Evolutionary conservation across 2,113 vertebrate genomes (phyloP).

Genomic region (Peromyscus polionotus): DNA sequence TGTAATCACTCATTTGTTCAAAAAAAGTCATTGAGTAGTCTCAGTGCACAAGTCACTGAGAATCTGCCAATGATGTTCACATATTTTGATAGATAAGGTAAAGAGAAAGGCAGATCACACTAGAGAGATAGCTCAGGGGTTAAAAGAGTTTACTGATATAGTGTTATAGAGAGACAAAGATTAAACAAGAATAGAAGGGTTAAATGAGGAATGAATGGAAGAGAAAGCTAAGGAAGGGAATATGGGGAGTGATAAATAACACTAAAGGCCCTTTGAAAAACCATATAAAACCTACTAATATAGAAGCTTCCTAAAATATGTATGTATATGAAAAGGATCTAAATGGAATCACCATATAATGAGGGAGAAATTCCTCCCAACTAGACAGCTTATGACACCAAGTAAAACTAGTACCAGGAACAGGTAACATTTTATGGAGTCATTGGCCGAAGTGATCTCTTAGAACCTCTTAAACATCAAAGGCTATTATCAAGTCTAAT

Average conservation of each 20-base stretch:
- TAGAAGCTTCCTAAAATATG: not conserved
- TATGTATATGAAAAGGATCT: not conserved
- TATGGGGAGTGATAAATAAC: not conserved
- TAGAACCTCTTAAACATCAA: not conserved
- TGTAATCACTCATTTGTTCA: constrained; percentile 43
- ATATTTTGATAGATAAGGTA: constrained; percentile 6
- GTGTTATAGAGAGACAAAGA: not conserved
- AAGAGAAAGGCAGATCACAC: not conserved
- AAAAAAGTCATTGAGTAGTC: not conserved
- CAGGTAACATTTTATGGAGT: not conserved
- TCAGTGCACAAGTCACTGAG: not conserved
- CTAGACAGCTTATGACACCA: not conserved
- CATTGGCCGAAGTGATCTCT: not conserved
- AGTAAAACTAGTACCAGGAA: not conserved
- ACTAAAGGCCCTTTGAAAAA: not conserved
- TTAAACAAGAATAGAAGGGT: not conserved
- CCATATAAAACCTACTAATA: not conserved
- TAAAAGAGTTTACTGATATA: not conserved
- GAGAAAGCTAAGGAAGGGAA: not conserved
- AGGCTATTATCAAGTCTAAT: not conserved
- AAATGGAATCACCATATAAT: not conserved
- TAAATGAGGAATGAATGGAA: not conserved
- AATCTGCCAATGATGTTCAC: constrained; percentile 14
- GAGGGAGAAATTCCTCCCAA: not conserved
- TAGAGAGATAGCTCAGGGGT: not conserved